These are phyloP conservation scores for Perizoma flavofasciatum DNA, from an alignment of 2,888 invertebrate species.

Conservation along the genomic window DNA sequence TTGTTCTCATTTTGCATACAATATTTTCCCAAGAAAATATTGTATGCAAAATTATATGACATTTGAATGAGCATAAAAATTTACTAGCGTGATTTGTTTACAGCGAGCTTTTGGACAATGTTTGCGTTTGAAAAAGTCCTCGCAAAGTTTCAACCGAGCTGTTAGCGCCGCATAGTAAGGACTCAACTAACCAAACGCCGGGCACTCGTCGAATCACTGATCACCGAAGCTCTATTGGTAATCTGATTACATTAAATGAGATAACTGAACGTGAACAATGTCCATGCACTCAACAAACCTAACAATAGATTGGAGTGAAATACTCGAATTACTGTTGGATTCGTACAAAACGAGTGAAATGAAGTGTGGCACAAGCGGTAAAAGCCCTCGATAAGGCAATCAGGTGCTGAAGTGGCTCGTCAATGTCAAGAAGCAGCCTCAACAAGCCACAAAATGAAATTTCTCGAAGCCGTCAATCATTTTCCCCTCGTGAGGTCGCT, in stretches of 20 bases:
- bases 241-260: conserved; percentile 29
- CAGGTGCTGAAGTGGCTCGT: conserved; percentile 54
- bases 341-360: conserved; percentile 69
- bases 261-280: conserved; percentile 27
- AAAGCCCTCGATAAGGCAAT: conserved; percentile 70
- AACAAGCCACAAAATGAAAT: conserved; percentile 83
- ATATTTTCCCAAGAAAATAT: conserved; percentile 74
- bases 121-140: conserved; percentile 46
- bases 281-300: conserved; percentile 30
- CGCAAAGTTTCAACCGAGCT: conserved; percentile 26
- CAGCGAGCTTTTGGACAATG: conserved; percentile 52
- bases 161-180: conserved; percentile 5
- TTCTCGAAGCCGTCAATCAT: conserved; percentile 81
- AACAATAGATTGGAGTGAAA: conserved; percentile 42
- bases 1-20: conserved; percentile 66
- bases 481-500: conserved; percentile 69
- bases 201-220: conserved; percentile 15
- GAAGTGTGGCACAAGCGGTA: conserved; percentile 67
- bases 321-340: conserved; percentile 57
- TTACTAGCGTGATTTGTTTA: conserved; percentile 71
- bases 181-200: conserved; percentile 18
- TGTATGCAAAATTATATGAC: conserved; percentile 84
- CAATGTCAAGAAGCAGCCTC: conserved; percentile 66
- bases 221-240: conserved; percentile 19
- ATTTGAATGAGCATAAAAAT: conserved; percentile 80